Conservation (phyloP, 2,797 vertebrate species). For the Leptodactylus fallax region DNA sequence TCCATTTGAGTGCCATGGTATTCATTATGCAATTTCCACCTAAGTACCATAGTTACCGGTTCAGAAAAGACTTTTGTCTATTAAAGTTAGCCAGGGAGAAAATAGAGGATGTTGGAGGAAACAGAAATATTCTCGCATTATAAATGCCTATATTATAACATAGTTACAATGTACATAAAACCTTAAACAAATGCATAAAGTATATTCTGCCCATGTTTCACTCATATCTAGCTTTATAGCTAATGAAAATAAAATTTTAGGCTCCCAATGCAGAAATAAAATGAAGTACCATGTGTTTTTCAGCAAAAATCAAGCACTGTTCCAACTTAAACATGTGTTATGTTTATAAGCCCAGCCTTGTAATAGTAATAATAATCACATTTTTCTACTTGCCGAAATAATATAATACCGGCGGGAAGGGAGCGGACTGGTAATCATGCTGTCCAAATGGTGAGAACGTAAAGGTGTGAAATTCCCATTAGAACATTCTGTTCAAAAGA, state of each 20-base stretch:
- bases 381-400: constrained; percentile 18
- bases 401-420: constrained; percentile 33
- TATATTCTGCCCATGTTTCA: background rate
- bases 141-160: background rate
- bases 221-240: constrained; percentile 44
- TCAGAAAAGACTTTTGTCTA: background rate
- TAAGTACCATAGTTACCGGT: too few species aligned
- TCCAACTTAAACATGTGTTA: constrained; percentile 50
- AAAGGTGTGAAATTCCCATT: constrained; percentile 14
- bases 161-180: constrained; percentile 3
- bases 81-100: background rate
- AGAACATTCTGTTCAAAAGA: background rate
- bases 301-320: constrained; percentile 27
- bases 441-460: background rate
- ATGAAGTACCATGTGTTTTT: constrained; percentile 49
- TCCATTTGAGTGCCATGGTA: too few species aligned
- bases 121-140: background rate
- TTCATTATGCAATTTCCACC: too few species aligned
- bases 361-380: constrained; percentile 40
- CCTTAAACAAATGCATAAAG: constrained; percentile 37
- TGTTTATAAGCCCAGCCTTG: constrained; percentile 40
- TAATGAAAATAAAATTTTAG: constrained; percentile 35
- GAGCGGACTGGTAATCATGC: background rate
- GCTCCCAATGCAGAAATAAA: constrained; percentile 51
- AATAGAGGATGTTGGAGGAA: background rate